Evolutionary conservation across 2,797 vertebrate species (phyloP), one percentile per base, ranked within the genome.

Genomic region (Onychomys leucogaster): DNA sequence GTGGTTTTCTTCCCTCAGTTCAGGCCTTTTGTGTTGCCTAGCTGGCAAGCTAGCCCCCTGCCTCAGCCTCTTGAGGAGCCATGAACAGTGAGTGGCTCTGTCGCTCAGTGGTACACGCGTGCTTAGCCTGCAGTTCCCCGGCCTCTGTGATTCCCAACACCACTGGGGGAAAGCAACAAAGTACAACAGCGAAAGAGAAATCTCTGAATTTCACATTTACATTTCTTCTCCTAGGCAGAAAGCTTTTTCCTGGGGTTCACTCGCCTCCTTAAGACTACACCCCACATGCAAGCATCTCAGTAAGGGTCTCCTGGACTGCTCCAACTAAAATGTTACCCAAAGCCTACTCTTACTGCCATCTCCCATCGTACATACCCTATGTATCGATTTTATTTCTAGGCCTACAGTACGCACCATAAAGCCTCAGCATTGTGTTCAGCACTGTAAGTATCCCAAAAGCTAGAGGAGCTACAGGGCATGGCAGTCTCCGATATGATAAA

Each of bases 351-450:
- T 23, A 84, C 2, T 77, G 46, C 6, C 32, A 49, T 69, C 17
- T 69, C 49, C 88, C 17, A 61, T 61, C 69, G 55, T 34, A 82
- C 17, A 89, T 13, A 41, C 25, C 59, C 37, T 4, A n/a, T 34
- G 59, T 52, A 65, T 41, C 59, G 16, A 16, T 32, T 19, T 92
- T 94, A 87, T 12, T 95, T 32, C 63, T 57, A 82, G 6, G 34
- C 43, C 95, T 34, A 90, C 7, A 89, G 27, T 65, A 77, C 88
- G 27, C 19, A 61, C 37, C 83, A 89, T 41, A 57, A 92, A 90
- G 75, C 65, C n/a, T 84, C 43, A 46, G 49, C 86, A 83, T 95
- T 83, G 86, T 87, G 27, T 63, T 96, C 43, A 83, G 63, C 69
- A 34, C 29, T 89, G 12, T 75, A 89, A 23, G 23, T 75, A 89